Evolutionary conservation across 2,113 vertebrate genomes (phyloP).

Genomic region (Trinectes maculatus): DNA sequence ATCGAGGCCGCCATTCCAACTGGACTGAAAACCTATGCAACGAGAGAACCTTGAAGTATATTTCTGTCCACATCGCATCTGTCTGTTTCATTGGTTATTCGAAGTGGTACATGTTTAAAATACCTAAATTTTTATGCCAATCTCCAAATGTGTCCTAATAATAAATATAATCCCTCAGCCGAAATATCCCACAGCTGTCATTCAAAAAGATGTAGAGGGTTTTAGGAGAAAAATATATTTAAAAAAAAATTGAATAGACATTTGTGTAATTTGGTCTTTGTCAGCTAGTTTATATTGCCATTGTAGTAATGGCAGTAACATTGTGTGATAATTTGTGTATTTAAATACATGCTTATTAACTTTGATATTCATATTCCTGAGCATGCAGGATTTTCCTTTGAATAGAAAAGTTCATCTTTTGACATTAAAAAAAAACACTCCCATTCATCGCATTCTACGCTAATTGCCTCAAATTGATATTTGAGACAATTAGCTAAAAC

Average conservation of each 20-base stretch:
- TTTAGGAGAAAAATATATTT: not conserved
- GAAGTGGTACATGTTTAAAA: constrained; percentile 12
- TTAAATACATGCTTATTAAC: constrained; percentile 71
- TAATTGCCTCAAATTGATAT: constrained; percentile 82
- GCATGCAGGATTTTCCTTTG: constrained; percentile 58
- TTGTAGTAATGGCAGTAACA: constrained; percentile 49
- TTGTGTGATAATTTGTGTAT: constrained; percentile 70
- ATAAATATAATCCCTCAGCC: constrained; percentile 15
- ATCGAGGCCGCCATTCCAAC: constrained; percentile 50
- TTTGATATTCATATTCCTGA: constrained; percentile 72
- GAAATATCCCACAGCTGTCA: constrained; percentile 25
- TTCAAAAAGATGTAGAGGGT: constrained; percentile 3
- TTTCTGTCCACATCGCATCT: constrained; percentile 21
- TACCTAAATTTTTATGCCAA: constrained; percentile 10
- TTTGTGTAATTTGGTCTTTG: constrained; percentile 18
- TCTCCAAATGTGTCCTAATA: constrained; percentile 16
- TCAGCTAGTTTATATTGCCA: constrained; percentile 22
- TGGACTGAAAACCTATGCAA: constrained; percentile 37
- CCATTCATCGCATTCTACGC: constrained; percentile 52
- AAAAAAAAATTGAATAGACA: constrained; percentile 33
- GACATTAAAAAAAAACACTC: constrained; percentile 47
- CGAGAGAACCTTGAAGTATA: constrained; percentile 28
- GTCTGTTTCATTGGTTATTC: constrained; percentile 21
- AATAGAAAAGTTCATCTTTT: constrained; percentile 74
- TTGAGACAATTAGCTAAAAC: constrained; percentile 79